phyloP scores from a whole-genome alignment of 2,797 vertebrate genomes.

The Parotocinclus haroldoi region DNA sequence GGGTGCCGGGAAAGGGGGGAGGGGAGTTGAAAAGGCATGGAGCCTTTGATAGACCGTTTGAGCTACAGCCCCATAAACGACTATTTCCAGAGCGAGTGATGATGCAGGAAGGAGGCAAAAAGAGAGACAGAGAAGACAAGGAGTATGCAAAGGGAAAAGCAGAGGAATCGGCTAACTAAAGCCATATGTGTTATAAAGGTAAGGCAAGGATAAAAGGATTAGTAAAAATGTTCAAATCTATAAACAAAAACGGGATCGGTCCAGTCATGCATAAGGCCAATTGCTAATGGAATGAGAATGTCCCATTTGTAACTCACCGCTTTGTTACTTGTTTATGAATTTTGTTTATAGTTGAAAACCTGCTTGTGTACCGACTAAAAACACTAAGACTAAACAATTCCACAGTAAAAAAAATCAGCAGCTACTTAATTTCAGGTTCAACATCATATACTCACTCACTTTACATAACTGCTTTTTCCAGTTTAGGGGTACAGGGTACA shows the following conservation, averaged over 20 bases:
- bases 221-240: slow-evolving; percentile 11
- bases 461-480: too few relatives aligned
- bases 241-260: not conserved
- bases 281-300: too few relatives aligned
- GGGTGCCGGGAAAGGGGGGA: slow-evolving; percentile 50
- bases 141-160: slow-evolving; percentile 31
- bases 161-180: slow-evolving; percentile 25
- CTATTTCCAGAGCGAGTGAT: slow-evolving; percentile 62
- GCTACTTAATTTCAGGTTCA: too few relatives aligned
- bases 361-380: too few relatives aligned
- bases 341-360: too few relatives aligned
- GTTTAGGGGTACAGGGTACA: too few relatives aligned
- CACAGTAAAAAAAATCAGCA: too few relatives aligned
- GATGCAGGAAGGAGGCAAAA: slow-evolving; percentile 26
- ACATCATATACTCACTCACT: too few relatives aligned
- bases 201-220: not conserved
- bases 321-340: too few relatives aligned
- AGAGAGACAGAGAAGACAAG: slow-evolving; percentile 25
- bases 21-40: slow-evolving; percentile 53
- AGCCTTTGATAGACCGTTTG: slow-evolving; percentile 79
- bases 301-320: too few relatives aligned
- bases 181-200: slow-evolving; percentile 28
- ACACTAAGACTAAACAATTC: too few relatives aligned
- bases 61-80: slow-evolving; percentile 88
- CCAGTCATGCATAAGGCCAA: not conserved